These are phyloP conservation scores for Lypha dubia DNA, from an alignment of 2,888 invertebrate genomes.

Conservation along the genomic window DNA sequence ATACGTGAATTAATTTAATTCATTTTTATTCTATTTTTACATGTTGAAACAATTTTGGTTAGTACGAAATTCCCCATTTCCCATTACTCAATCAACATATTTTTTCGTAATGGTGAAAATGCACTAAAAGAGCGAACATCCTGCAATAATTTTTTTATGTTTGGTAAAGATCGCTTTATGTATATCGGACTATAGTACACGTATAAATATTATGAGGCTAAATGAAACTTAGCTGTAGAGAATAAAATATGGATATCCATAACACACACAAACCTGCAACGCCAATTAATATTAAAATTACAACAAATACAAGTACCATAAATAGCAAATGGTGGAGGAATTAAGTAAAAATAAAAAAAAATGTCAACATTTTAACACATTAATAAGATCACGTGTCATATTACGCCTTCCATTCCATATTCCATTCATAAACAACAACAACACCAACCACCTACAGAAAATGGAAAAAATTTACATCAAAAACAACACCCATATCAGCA, in stretches of 20 bases:
- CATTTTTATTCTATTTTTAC: too few species aligned
- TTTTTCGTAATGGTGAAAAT: too few species aligned
- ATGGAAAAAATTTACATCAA: conserved; percentile 35
- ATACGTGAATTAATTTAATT: too few species aligned
- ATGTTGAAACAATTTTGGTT: too few species aligned
- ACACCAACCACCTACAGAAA: not conserved
- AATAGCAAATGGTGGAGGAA: conserved; percentile 10
- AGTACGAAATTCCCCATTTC: too few species aligned
- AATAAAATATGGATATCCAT: not conserved
- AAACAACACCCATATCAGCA: conserved; percentile 41
- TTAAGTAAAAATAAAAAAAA: conserved; percentile 10
- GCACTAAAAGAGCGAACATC: too few species aligned
- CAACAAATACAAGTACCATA: not conserved
- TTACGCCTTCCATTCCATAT: conserved; percentile 56
- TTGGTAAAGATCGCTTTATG: too few species aligned
- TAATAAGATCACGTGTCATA: conserved; percentile 72
- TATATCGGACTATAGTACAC: too few species aligned
- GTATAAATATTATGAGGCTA: too few species aligned
- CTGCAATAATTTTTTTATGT: too few species aligned
- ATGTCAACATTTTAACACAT: conserved; percentile 50
- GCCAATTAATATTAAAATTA: conserved; percentile 34
- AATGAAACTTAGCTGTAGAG: not conserved
- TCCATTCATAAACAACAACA: too few species aligned
- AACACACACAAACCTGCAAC: not conserved
- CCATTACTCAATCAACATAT: too few species aligned